Evolutionary conservation across 2,888 invertebrate species (phyloP).

Genomic region (Pristionchus mayeri): DNA sequence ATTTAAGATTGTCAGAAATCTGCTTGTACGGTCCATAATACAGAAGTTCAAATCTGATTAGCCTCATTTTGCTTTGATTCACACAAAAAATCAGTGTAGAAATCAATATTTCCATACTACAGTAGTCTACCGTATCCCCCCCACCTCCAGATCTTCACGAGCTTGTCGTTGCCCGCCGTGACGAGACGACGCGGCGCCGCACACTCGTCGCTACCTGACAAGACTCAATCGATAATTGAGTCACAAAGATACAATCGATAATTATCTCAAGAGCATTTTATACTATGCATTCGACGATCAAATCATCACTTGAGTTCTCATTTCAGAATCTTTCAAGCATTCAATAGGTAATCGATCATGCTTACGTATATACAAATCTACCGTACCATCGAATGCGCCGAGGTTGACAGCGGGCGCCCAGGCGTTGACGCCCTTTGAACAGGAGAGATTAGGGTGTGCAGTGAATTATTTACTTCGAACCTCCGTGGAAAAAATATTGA

Average conservation of each 20-base stretch:
- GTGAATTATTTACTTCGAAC: too few species aligned
- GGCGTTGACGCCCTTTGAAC: slow-evolving; percentile 73
- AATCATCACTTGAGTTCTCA: neutral
- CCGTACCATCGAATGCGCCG: slow-evolving; percentile 49
- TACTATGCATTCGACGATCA: too few species aligned
- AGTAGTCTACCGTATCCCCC: slow-evolving; percentile 50
- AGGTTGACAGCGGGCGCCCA: slow-evolving; percentile 71
- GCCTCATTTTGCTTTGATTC: too few species aligned
- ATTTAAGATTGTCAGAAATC: too few species aligned
- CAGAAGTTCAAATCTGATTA: too few species aligned
- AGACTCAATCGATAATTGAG: neutral
- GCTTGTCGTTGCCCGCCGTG: slow-evolving; percentile 97
- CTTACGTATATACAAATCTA: too few species aligned
- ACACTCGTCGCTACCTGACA: slow-evolving; percentile 52
- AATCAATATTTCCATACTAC: too few species aligned
- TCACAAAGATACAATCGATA: too few species aligned
- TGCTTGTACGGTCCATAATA: too few species aligned
- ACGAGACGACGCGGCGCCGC: slow-evolving; percentile 83
- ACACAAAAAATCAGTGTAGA: neutral
- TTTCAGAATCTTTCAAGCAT: neutral
- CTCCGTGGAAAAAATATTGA: too few species aligned
- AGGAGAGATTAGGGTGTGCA: neutral
- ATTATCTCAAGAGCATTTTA: too few species aligned
- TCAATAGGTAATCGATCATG: neutral
- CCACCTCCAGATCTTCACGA: slow-evolving; percentile 89